Evolutionary conservation across 2,113 vertebrate species (phyloP).

Genomic region (Melanotaenia duboulayi): DNA sequence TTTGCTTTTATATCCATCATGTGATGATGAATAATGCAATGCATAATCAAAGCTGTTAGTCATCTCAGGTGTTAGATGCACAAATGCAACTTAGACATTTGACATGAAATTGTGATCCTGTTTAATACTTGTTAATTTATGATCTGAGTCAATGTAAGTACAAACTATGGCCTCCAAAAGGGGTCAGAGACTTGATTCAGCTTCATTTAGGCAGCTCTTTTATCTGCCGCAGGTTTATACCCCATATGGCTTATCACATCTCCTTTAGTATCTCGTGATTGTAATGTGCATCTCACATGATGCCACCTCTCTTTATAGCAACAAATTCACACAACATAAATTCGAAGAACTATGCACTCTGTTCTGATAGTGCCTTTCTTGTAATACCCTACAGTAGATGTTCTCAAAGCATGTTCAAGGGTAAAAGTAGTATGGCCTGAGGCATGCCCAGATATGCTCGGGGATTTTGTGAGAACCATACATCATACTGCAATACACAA

Average conservation of each 20-base stretch:
- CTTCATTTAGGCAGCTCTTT: background rate
- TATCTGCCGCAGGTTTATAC: background rate
- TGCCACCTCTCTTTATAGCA: background rate
- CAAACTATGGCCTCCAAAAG: background rate
- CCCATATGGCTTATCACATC: background rate
- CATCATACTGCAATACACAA: no score
- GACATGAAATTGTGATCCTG: background rate
- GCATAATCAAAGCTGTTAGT: constrained; percentile 5
- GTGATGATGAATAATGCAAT: constrained; percentile 15
- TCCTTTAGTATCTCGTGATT: background rate
- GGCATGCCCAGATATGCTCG: no score
- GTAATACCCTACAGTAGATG: no score
- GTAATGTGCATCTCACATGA: constrained; percentile 4
- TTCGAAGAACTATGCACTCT: no score
- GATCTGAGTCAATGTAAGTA: background rate
- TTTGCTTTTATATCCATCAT: background rate
- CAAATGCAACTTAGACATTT: background rate
- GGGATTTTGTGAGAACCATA: no score
- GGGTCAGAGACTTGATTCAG: background rate
- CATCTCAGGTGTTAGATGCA: constrained; percentile 4
- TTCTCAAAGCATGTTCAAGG: no score
- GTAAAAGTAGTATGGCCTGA: no score
- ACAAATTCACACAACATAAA: no score
- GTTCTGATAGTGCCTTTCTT: no score
- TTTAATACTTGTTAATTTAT: background rate